Percentiles rank a stretch among this genome's conserved stretches.
These are phyloP conservation scores for Homarus gammarus DNA, from an alignment of 2,888 invertebrate genomes.

Conservation along the genomic window DNA sequence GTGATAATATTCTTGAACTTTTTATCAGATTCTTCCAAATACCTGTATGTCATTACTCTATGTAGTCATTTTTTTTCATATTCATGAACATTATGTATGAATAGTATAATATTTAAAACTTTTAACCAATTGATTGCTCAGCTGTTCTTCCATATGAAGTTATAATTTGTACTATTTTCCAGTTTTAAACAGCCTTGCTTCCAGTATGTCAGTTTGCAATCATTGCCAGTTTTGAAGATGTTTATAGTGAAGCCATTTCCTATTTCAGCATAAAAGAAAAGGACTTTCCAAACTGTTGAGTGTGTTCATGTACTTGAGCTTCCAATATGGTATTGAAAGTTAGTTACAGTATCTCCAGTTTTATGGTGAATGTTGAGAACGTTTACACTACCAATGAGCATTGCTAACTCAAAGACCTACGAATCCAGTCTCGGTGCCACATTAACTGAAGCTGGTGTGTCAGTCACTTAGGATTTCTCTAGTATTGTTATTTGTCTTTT, in stretches of 20 bases:
- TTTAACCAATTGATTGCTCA: constrained; percentile 43
- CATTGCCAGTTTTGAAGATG: constrained; percentile 24
- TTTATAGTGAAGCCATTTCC: constrained; percentile 51
- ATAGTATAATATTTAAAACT: constrained; percentile 14
- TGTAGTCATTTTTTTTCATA: constrained; percentile 5
- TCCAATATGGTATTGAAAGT: constrained; percentile 71
- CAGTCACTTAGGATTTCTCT: constrained; percentile 61
- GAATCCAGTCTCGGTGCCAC: constrained; percentile 70
- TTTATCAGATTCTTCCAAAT: neutral
- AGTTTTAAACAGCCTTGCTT: constrained; percentile 10
- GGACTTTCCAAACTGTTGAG: constrained; percentile 14
- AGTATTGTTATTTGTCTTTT: constrained; percentile 55
- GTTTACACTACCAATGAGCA: constrained; percentile 45
- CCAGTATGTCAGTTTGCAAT: constrained; percentile 22
- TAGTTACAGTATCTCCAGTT: constrained; percentile 58
- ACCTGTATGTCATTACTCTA: constrained; percentile 1
- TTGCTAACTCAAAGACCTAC: constrained; percentile 43
- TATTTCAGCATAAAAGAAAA: constrained; percentile 49
- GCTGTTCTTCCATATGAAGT: constrained; percentile 56
- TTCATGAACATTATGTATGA: constrained; percentile 23
- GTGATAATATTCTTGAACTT: constrained; percentile 25
- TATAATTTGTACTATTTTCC: constrained; percentile 22
- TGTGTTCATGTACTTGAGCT: constrained; percentile 66
- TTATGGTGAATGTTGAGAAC: constrained; percentile 52
- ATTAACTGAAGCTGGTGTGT: constrained; percentile 62